phyloP scores from a whole-genome alignment of 2,113 vertebrate genomes.

The Vicugna pacos region DNA sequence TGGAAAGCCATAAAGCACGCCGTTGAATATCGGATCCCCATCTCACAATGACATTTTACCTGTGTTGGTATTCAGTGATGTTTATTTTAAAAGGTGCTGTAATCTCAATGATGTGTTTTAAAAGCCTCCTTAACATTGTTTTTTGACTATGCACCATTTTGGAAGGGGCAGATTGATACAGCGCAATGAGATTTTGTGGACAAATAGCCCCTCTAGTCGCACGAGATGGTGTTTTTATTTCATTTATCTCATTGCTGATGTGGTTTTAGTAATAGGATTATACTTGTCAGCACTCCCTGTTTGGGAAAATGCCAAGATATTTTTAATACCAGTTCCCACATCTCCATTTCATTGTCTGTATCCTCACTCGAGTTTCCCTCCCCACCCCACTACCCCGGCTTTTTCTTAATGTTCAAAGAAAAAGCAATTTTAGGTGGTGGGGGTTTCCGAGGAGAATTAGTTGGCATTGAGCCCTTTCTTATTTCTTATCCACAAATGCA shows the following conservation, averaged over 20 bases:
- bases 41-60: constrained; percentile 90
- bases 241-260: constrained; percentile 84
- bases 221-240: constrained; percentile 81
- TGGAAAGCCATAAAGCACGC: constrained; percentile 90
- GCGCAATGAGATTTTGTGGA: constrained; percentile 74
- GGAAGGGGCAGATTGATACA: constrained; percentile 77
- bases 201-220: constrained; percentile 77
- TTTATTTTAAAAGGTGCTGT: constrained; percentile 91
- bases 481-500: constrained; percentile 45
- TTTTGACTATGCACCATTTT: constrained; percentile 83
- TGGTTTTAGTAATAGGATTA: constrained; percentile 86
- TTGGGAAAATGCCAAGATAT: constrained; percentile 84
- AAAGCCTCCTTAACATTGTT: constrained; percentile 88
- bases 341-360: constrained; percentile 73
- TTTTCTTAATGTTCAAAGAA: constrained; percentile 72
- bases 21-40: constrained; percentile 86
- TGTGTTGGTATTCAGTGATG: constrained; percentile 89
- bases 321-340: constrained; percentile 81
- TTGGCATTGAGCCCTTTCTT: neutral
- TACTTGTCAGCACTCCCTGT: constrained; percentile 85
- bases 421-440: neutral
- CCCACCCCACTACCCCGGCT: neutral
- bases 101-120: constrained; percentile 91
- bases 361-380: neutral
- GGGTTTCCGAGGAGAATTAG: neutral